Evolutionary conservation across 92 coral and sea anemone species (phyloP).

Genomic region (Zoanthus solanderi): DNA sequence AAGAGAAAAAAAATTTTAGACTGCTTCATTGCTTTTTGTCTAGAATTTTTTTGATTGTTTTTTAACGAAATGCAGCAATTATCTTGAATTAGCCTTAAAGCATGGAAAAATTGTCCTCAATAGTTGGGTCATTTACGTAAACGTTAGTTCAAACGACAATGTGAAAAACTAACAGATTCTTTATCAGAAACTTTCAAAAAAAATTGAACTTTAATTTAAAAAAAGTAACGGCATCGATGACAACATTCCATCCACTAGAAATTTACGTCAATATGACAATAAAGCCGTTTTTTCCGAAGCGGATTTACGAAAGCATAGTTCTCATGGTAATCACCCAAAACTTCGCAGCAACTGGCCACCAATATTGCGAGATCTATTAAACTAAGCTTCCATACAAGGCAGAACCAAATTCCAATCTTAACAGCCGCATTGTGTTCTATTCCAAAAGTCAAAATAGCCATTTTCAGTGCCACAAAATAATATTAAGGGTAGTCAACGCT

Average conservation of each 20-base stretch:
- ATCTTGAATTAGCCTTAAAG: neutral
- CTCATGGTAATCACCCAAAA: slow-evolving; percentile 6
- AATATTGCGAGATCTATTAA: slow-evolving; percentile 16
- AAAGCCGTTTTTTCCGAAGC: slow-evolving; percentile 24
- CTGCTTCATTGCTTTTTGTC: neutral
- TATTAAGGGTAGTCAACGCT: neutral
- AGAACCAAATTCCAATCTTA: slow-evolving; percentile 17
- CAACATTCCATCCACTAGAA: slow-evolving; percentile 23
- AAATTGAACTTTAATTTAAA: neutral
- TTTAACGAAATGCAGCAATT: neutral
- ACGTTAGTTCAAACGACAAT: neutral
- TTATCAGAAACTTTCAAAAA: neutral
- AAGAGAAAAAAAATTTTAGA: neutral
- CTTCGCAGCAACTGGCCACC: slow-evolving; percentile 27
- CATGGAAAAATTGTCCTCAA: neutral
- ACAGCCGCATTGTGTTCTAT: neutral
- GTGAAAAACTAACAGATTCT: neutral
- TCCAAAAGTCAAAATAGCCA: slow-evolving; percentile 30
- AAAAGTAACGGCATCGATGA: neutral
- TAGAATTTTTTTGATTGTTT: neutral
- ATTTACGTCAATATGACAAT: slow-evolving; percentile 17
- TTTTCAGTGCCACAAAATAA: slow-evolving; percentile 1
- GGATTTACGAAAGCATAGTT: slow-evolving; percentile 45
- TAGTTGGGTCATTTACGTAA: neutral
- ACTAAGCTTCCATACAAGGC: slow-evolving; percentile 30